Percentiles rank a stretch among this genome's conserved stretches.
phyloP scores from a whole-genome alignment of 2,888 invertebrate genomes.

The Danaus chrysippus region DNA sequence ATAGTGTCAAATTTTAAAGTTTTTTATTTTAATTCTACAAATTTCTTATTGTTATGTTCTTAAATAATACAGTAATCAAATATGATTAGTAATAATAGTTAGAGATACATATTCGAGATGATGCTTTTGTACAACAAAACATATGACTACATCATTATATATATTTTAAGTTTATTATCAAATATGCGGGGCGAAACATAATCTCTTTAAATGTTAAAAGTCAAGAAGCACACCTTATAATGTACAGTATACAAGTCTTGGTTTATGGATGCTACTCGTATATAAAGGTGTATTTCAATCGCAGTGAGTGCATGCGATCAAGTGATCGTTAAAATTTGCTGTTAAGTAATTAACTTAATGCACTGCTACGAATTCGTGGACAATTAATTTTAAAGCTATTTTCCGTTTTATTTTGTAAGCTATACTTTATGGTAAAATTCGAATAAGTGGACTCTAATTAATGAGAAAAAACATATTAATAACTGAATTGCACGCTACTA shows the following conservation, averaged over 20 bases:
- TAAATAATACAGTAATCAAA: no score
- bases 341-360: slow-evolving; percentile 39
- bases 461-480: no score
- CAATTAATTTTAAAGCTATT: slow-evolving; percentile 36
- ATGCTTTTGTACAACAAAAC: no score
- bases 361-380: slow-evolving; percentile 35
- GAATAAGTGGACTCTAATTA: background rate
- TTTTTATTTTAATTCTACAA: no score
- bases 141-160: no score
- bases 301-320: slow-evolving; percentile 34
- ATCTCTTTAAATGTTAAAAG: background rate
- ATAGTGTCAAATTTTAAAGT: no score
- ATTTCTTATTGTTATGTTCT: no score
- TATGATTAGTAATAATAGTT: no score
- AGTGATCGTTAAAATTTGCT: slow-evolving; percentile 37
- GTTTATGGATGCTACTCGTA: background rate
- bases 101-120: no score
- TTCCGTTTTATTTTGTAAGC: slow-evolving; percentile 31
- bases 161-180: no score
- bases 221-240: background rate
- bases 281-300: slow-evolving; percentile 35
- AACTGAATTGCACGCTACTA: no score
- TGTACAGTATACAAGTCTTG: background rate
- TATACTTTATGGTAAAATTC: slow-evolving; percentile 19
- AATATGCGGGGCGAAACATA: no score